Base-by-base conservation (phyloP, 2,888 invertebrate species). In the Heliothis peltigera region DNA sequence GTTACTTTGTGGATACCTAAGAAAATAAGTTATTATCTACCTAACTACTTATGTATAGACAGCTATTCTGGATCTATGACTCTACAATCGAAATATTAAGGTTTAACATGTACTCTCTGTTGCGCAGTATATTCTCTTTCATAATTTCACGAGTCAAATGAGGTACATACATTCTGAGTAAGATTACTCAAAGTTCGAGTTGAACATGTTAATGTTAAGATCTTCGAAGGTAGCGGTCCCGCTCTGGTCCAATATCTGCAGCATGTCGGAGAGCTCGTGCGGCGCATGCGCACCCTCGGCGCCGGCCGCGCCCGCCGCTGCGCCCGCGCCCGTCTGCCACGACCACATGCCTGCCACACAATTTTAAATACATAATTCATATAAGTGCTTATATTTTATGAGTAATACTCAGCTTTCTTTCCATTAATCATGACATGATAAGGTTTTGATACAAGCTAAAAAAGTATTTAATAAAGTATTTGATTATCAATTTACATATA, bases 221-320 rank as follows among this genome's bases (percentile, higher is more conserved):
- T 98, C 98, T 89, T 98, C 98, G 89, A 98, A 98, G 28, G 98
- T 97, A 64, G 97, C 96, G 43, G 97, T 96, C 55, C 97, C 97
- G 83, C 97, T 96, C 89, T 98, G 98, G 92, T 98, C 98, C 62
- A 98, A 94, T 96, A 98, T 98, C 92, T 98, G 98, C 83, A 98
- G 95, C 98, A 98, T 98, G 86, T 98, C 98, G 17, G 98, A 97
- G 62, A 98, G 96, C 93, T 98, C 98, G 75, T 95, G 96, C 44
- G 97, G 96, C 46, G 96, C 96, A 62, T 96, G 96, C 39, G 89
- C 84, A 0, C 86, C 91, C 67, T 89, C 91, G 28, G 84, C 81
- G 4, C 81, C 76, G 58, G 64, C 80, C 57, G 74, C 81, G 87
- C 91, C 77, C 83, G 85, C 89, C 83, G 82, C 83, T 39, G 80